Base-by-base conservation (phyloP, 2,113 vertebrate genomes). In the Otis tarda region DNA sequence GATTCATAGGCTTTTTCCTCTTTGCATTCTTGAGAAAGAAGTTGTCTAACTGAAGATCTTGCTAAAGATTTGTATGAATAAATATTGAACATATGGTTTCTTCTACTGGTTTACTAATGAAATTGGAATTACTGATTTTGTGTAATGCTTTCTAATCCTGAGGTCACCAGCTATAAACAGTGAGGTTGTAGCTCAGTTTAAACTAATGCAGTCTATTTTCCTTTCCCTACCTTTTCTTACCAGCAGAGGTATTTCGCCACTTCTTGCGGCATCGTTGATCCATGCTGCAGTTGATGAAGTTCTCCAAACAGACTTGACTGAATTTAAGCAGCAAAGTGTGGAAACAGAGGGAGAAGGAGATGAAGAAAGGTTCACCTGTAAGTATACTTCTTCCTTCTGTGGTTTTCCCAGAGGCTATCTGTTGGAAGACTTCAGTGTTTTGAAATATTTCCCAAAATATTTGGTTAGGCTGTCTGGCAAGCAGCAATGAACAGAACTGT, bases 221-320 rank as follows among this genome's bases (percentile, higher is more conserved):
- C 37, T 90, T 88, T 94, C 49, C 13, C 25, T 94, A 90, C 59
- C 28, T 90, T 91, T 76, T 92, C 59, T 89, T 67, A 49, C 65
- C 91, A 74, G 24, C 91, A 99, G 99, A 95, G 96, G 95, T n/a
- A 96, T 98, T 67, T 97, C 98, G 6, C 81, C 97, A 16, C 94
- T 95, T 82, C 95, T 99, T 88, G 67, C 95, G 57, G 97, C 98
- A 27, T 95, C 97, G 0, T 68, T 99, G 96, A 98, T 98, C 93
- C 97, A 98, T 30, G 93, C 97, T 56, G 98, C 98, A 2, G 67
- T 98, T 67, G 78, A 97, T 30, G 97, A 98, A 90, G 93, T 98
- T 55, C 98, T 98, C 67, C 97, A 97, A 83, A 92, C 65, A 35
- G 98, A 99, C 94, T 97, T 99, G 76, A 97, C 96, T 77, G 95